Evolutionary conservation across 2,113 vertebrate species (phyloP).

Genomic region (Megaceryle maxima): DNA sequence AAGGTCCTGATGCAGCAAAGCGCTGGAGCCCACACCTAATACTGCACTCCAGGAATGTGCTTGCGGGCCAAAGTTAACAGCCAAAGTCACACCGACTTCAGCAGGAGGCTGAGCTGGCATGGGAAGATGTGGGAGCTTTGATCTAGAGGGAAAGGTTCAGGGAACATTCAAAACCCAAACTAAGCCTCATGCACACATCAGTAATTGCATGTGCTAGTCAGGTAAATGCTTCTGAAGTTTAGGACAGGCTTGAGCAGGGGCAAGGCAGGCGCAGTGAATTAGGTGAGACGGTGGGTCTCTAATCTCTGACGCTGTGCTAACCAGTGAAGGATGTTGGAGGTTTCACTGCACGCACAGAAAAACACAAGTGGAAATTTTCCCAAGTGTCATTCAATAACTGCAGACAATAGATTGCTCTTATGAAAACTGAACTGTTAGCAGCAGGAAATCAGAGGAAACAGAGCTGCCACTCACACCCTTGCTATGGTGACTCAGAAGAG

Average conservation of each 20-base stretch:
- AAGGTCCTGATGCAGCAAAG: background rate
- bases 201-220: conserved; percentile 31
- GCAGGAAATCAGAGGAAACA: conserved; percentile 36
- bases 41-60: background rate
- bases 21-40: background rate
- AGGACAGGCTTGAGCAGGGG: conserved; percentile 43
- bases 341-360: background rate
- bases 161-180: background rate
- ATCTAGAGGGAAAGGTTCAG: conserved; percentile 37
- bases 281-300: background rate
- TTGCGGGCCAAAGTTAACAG: conserved; percentile 32
- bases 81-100: background rate
- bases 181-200: conserved; percentile 24
- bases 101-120: conserved; percentile 18
- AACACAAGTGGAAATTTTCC: conserved; percentile 29
- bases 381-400: conserved; percentile 45
- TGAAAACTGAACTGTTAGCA: background rate
- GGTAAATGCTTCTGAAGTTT: conserved; percentile 20
- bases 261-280: background rate
- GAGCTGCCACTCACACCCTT: conserved; percentile 27
- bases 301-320: background rate
- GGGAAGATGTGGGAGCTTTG: background rate
- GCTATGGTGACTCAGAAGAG: background rate
- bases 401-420: conserved; percentile 11
- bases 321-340: conserved; percentile 17